Percentiles rank a stretch among this genome's conserved stretches.
Evolutionary conservation across 2,888 invertebrate genomes (phyloP).

Genomic region (Troilus luridus): DNA sequence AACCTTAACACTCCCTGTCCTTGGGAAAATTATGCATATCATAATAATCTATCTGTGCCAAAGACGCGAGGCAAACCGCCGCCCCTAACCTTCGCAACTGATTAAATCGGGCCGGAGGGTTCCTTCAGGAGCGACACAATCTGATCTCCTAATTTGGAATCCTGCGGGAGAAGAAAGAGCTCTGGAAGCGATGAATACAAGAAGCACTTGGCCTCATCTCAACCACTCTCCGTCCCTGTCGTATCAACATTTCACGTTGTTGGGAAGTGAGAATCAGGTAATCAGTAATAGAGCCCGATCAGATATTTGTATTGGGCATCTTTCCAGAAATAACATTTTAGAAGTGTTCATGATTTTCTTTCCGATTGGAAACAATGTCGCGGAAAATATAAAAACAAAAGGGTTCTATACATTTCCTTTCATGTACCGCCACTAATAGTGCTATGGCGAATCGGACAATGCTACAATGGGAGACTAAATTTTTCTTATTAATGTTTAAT

Average conservation of each 20-base stretch:
- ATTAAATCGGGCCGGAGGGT: not conserved
- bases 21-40: not conserved
- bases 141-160: not conserved
- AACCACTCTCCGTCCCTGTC: not conserved
- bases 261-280: not conserved
- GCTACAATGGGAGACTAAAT: too few relatives aligned
- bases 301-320: not conserved
- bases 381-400: too few relatives aligned
- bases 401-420: too few relatives aligned
- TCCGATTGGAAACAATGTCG: too few relatives aligned
- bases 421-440: too few relatives aligned
- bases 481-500: too few relatives aligned
- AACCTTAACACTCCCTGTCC: not conserved
- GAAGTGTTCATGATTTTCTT: too few relatives aligned
- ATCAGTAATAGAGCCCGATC: not conserved
- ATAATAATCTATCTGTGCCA: not conserved
- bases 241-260: not conserved
- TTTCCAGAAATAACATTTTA: too few relatives aligned
- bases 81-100: not conserved
- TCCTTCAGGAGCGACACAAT: not conserved
- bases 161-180: not conserved
- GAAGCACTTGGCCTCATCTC: not conserved
- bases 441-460: too few relatives aligned
- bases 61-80: not conserved
- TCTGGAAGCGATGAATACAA: not conserved